Base-by-base conservation (phyloP, 2,888 invertebrate genomes). In the Bedellia somnulentella region DNA sequence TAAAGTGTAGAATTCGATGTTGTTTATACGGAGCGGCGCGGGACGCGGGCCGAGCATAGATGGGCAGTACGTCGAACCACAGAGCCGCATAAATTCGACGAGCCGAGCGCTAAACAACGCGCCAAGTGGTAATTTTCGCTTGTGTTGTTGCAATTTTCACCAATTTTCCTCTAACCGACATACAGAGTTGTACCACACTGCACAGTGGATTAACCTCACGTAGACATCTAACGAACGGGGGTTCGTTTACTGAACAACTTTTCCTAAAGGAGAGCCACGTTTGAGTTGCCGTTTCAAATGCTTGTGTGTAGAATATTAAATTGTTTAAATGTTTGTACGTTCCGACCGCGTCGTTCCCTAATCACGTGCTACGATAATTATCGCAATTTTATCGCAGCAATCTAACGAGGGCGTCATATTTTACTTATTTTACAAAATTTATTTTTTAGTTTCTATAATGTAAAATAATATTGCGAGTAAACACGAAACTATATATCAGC, bases 161-260 rank as follows among this genome's bases (percentile, higher is more conserved):
- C 63, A 70, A 68, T 70, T 70, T 63, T 54, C 56, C 48, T 44
- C 49, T 55, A 64, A 66, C 45, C 53, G 44, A 50, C 52, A 15
- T 22, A 46, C n/a, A n/a, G n/a, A n/a, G n/a, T n/a, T n/a, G 45
- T 52, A 55, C 51, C 56, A 47, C 57, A 54, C 49, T 43, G 42
- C 46, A 51, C 42, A 68, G 56, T 62, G 62, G 59, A 68, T 71
- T 73, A 71, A 71, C 60, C 73, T 71, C 73, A 73, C 73, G 73
- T 73, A 73, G 68, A 67, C 70, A 68, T 63, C 70, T 71, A 75
- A 75, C 68, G 73, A 73, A 71, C 62, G 63, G 57, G 53, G 61
- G 59, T 63, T 67, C 67, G 67, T 63, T 70, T 66, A 61, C 57
- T 54, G 57, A 59, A 56, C 59, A 68, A 70, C 68, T 73, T 71